Evolutionary conservation across 30 jellyfish, hydroid and myxozoan genomes (phyloP).

Genomic region (Sanderia malayensis): DNA sequence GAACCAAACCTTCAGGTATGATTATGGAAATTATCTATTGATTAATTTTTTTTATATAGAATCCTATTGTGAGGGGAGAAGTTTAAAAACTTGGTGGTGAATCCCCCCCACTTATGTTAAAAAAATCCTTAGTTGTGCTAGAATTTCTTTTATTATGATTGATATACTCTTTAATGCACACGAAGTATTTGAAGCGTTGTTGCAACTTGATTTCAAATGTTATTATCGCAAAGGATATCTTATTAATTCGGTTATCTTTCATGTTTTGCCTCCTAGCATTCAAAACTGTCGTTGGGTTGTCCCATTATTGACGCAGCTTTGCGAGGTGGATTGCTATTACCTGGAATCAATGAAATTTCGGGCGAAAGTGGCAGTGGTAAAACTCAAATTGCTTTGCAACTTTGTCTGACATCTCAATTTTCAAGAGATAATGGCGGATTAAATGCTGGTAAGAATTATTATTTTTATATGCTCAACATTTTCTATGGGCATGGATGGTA

Average conservation of each 20-base stretch:
- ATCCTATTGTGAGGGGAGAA: not conserved
- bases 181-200: too few relatives aligned
- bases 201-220: too few relatives aligned
- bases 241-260: too few relatives aligned
- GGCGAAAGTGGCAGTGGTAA: constrained; percentile 99
- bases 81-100: not conserved
- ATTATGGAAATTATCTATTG: too few relatives aligned
- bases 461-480: not conserved
- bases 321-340: constrained; percentile 75
- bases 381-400: constrained; percentile 87
- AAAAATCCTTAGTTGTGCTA: not conserved
- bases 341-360: constrained; percentile 87
- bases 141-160: not conserved
- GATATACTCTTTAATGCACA: not conserved
- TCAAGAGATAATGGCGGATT: constrained; percentile 35
- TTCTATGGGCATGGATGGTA: too few relatives aligned
- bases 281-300: constrained; percentile 72
- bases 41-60: too few relatives aligned
- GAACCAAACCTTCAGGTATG: constrained; percentile 23
- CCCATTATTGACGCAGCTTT: constrained; percentile 59
- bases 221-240: too few relatives aligned
- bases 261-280: constrained; percentile 56
- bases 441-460: constrained; percentile 43
- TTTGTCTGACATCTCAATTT: constrained; percentile 49
- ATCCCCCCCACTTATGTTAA: not conserved